Conservation (phyloP, 2,797 vertebrate genomes). For the Micromesistius poutassou region DNA sequence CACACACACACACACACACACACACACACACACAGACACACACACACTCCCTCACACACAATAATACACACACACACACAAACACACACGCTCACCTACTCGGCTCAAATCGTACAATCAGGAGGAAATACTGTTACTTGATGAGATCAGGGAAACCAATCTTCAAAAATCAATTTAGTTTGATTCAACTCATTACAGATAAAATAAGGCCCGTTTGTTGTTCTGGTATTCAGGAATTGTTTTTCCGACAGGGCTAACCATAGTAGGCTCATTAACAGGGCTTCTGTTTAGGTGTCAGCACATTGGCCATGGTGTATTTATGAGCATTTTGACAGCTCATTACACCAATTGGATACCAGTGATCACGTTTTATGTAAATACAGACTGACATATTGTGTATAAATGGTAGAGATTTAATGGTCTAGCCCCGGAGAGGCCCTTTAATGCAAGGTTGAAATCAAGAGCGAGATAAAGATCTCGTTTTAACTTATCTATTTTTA, state of each 20-base stretch:
- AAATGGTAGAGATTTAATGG: no score
- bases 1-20: background rate
- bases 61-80: no score
- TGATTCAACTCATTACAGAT: slow-evolving; percentile 51
- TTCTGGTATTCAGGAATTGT: slow-evolving; percentile 50
- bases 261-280: slow-evolving; percentile 5
- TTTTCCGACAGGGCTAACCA: no score
- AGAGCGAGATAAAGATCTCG: background rate
- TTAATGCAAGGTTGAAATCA: background rate
- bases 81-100: no score
- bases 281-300: slow-evolving; percentile 7
- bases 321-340: no score
- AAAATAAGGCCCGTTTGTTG: slow-evolving; percentile 44
- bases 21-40: background rate
- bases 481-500: background rate
- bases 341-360: no score
- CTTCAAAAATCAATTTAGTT: slow-evolving; percentile 57
- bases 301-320: no score
- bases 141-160: slow-evolving; percentile 51
- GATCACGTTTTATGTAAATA: no score
- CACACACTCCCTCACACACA: background rate
- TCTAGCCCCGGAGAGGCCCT: no score
- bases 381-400: no score
- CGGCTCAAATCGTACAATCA: slow-evolving; percentile 1
- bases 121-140: slow-evolving; percentile 35